Base-by-base conservation (phyloP, 2,888 invertebrate genomes). In the Lasioglossum malachurum region DNA sequence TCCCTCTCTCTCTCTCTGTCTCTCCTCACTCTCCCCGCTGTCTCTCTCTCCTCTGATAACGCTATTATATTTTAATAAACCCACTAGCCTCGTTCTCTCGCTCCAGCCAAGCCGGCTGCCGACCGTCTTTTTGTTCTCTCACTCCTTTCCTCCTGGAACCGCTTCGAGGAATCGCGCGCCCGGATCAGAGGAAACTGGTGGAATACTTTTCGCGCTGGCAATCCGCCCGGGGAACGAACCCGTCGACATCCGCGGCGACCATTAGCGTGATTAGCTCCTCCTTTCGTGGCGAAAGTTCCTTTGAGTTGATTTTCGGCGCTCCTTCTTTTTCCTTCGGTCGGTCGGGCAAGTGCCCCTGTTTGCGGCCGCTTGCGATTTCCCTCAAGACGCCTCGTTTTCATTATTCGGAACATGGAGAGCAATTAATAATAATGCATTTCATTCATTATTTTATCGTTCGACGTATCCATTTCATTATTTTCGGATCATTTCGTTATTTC, bases 21-120 rank as follows among this genome's bases (percentile, higher is more conserved):
- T 38, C 10, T 12, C 1, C 35, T 23, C 35, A 1, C 10, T 67
- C 35, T 69, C 38, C 3, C 35, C 38, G 4, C 23, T 10, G 23
- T 38, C 85, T 53, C 82, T 53, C 82, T 41, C 84, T n/a, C 41
- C 80, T 86, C 93, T 94, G 95, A 95, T 95, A 94, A 94, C 93
- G 93, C 94, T 93, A 94, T 95, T 95, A 95, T 94, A 94, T 95
- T 95, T 95, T 95, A 95, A 95, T 95, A 95, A 95, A 95, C 94
- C 92, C 91, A 88, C 90, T 87, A 80, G 88, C 53, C 41, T 60
- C 53, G 44, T 78, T 78, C 80, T 83, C 80, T 82, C 83, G 74
- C 85, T 87, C 76, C 72, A 76, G 72, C 71, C 71, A 41, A 31
- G 64, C 27, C 89, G 16, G 2, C 75, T 23, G 14, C 27, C 60